phyloP scores from a whole-genome alignment of 2,113 vertebrate genomes.

The Marcusenius ussheri region DNA sequence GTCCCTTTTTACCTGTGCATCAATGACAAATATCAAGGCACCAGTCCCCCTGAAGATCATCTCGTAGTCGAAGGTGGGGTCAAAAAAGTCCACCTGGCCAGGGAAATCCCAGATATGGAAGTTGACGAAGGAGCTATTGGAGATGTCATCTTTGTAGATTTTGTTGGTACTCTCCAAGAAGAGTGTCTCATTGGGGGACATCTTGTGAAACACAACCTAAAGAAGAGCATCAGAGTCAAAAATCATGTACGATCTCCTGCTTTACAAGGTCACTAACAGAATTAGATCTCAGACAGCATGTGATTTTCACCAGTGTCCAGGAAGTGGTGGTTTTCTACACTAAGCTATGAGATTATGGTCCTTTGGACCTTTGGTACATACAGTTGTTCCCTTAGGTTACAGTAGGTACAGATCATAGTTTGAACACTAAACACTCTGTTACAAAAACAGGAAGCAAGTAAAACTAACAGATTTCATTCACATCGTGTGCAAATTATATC shows the following conservation, averaged over 20 bases:
- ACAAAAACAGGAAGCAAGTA: not conserved
- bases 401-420: not conserved
- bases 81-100: constrained; percentile 97
- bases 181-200: constrained; percentile 96
- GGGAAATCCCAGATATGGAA: constrained; percentile 99
- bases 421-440: not conserved
- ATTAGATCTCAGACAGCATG: not conserved
- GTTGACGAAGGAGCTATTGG: constrained; percentile 97
- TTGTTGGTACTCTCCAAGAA: constrained; percentile 98
- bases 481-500: not conserved
- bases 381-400: not conserved
- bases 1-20: constrained; percentile 78
- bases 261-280: not conserved
- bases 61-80: constrained; percentile 96
- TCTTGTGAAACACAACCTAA: constrained; percentile 98
- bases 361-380: not conserved
- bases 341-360: not conserved
- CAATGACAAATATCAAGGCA: constrained; percentile 96
- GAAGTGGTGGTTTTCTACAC: not conserved
- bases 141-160: constrained; percentile 98
- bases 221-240: not conserved
- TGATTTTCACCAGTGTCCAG: not conserved
- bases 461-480: not conserved
- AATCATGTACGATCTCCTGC: not conserved
- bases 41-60: constrained; percentile 99